Evolutionary conservation across 2,797 vertebrate genomes (phyloP).

Genomic region (Iguana delicatissima): DNA sequence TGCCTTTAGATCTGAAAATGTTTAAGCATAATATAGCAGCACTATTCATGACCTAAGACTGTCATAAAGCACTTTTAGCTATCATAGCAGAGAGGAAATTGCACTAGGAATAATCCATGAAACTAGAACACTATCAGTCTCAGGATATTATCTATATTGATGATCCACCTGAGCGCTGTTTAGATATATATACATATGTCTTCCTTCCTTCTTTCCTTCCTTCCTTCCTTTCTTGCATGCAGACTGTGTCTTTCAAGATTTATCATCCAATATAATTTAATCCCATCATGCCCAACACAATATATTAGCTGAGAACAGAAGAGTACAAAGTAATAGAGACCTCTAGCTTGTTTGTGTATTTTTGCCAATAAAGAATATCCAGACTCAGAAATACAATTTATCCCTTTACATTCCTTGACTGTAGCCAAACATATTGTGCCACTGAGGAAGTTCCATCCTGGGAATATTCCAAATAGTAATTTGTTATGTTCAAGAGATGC

Average conservation of each 20-base stretch:
- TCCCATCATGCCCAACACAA: background rate
- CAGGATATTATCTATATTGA: rapidly evolving
- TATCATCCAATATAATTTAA: background rate
- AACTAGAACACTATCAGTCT: background rate
- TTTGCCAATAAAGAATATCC: constrained; percentile 35
- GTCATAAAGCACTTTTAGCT: background rate
- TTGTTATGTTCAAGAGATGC: constrained; percentile 41
- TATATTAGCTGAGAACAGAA: background rate
- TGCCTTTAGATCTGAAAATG: rapidly evolving
- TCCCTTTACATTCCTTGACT: constrained; percentile 51
- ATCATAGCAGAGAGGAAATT: background rate
- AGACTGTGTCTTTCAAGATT: background rate
- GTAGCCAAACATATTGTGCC: constrained; percentile 36
- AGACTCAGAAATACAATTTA: constrained; percentile 29
- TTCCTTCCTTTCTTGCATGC: rapidly evolving
- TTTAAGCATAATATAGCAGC: background rate
- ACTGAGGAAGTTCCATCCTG: background rate
- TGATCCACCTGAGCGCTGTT: background rate
- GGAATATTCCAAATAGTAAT: constrained; percentile 15
- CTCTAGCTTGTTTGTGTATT: constrained; percentile 23
- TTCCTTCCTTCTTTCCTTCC: background rate
- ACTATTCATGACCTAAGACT: rapidly evolving
- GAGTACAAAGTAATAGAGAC: background rate
- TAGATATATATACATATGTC: background rate
- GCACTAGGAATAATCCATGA: background rate